Evolutionary conservation across 2,888 invertebrate species (phyloP).

Genomic region (Melanchra persicariae): DNA sequence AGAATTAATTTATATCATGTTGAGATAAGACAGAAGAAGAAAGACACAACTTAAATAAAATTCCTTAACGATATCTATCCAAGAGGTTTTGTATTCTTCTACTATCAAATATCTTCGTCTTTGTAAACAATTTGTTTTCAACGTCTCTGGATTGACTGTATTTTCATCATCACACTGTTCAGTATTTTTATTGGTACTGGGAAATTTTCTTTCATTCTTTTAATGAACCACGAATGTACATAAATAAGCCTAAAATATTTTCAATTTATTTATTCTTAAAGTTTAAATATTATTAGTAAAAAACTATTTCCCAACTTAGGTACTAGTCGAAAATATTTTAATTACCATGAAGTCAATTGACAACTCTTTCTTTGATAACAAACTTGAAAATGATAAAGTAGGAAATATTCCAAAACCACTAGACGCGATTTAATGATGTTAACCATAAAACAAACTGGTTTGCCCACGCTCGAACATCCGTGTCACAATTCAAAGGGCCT

Average conservation of each 20-base stretch:
- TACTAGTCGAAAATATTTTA: neutral
- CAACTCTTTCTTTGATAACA: slow-evolving; percentile 16
- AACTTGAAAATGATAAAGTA: slow-evolving; percentile 27
- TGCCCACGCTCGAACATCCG: neutral
- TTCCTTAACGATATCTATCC: neutral
- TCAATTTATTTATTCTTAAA: neutral
- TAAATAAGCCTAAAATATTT: neutral
- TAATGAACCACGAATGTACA: neutral
- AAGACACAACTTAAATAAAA: no score
- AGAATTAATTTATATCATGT: slow-evolving; percentile 2
- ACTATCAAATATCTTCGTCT: neutral
- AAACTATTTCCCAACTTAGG: neutral
- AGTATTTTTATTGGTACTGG: neutral
- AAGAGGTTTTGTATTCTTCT: neutral
- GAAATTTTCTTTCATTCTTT: neutral
- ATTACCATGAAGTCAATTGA: neutral
- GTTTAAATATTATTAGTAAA: neutral
- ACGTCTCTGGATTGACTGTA: neutral
- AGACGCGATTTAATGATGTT: slow-evolving; percentile 7
- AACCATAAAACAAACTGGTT: slow-evolving; percentile 38
- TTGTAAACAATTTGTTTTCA: neutral
- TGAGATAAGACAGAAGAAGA: no score
- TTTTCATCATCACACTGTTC: neutral
- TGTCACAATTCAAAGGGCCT: slow-evolving; percentile 26
- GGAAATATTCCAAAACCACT: slow-evolving; percentile 31